phyloP scores from a whole-genome alignment of 2,888 invertebrate species.

The Acronicta leporina region DNA sequence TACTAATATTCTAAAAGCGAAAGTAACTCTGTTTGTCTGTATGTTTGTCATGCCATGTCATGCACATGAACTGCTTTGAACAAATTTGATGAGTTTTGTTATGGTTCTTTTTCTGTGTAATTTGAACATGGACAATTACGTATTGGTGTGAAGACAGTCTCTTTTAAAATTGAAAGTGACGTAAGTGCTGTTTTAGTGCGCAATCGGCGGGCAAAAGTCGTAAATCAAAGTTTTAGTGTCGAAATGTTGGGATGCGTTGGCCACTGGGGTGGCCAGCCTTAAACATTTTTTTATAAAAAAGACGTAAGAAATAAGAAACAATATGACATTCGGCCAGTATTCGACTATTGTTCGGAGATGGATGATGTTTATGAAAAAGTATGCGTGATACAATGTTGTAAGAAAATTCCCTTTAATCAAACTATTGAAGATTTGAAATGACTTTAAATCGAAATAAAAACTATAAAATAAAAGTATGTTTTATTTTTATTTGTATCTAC shows the following conservation, averaged over 20 bases:
- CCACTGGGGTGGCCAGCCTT: constrained; percentile 86
- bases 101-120: not conserved
- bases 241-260: constrained; percentile 88
- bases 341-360: constrained; percentile 80
- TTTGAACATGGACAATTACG: constrained; percentile 23
- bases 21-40: no score
- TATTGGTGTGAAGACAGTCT: constrained; percentile 73
- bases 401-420: constrained; percentile 46
- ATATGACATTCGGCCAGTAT: constrained; percentile 81
- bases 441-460: no score
- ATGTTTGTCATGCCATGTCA: no score
- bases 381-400: constrained; percentile 63
- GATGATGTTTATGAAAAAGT: constrained; percentile 67
- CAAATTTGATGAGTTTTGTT: no score
- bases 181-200: constrained; percentile 88
- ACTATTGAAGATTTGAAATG: constrained; percentile 17
- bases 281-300: constrained; percentile 66
- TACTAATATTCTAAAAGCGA: no score
- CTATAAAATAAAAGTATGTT: no score
- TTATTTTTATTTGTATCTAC: no score
- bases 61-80: no score
- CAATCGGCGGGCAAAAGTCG: constrained; percentile 86
- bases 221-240: constrained; percentile 89
- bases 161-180: constrained; percentile 89
- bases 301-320: constrained; percentile 78